Evolutionary conservation across 2,888 invertebrate genomes (phyloP), one percentile per base, ranked within the genome.

Genomic region (Neoitamus cyanurus): DNA sequence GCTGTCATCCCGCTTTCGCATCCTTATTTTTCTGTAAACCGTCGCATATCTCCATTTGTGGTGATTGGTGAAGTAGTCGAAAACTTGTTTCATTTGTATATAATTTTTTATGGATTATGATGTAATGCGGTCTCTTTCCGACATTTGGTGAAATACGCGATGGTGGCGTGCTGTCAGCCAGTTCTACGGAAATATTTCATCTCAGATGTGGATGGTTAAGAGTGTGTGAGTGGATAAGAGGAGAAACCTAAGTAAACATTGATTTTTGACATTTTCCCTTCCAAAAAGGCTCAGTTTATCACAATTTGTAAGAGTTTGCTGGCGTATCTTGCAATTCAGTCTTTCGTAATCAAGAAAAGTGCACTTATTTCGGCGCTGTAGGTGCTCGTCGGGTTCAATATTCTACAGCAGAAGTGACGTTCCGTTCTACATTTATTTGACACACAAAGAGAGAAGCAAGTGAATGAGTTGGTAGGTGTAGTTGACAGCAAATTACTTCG

Each of bases 181-280:
- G 3, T 77, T 77, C 46, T 37, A 31, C 42, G 46, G 46, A 77
- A 77, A 77, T 77, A 77, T 82, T 69, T 36, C 68, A 82, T 37
- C 9, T 58, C 25, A 9, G 9, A 9, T 58, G n/a, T 68, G 20
- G 11, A 48, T 31, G 30, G 13, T 34, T 31, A 25, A 28, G 1
- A 20, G 20, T 36, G 58, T 58, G 25, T 58, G 58, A 20, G 82
- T 68, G 36, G 37, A 36, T 7, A 58, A 68, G 30, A 69, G 13
- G 70, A 69, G 34, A 69, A 69, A 30, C 36, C 68, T 31, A 69
- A 69, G 68, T 82, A 82, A 82, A 82, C 82, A 69, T 69, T 82
- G 69, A 82, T 82, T 82, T 82, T 82, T 80, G 82, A 82, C 68
- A 82, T 77, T 46, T 77, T 77, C 31, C 6, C 15, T 77, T 46